Percentiles rank a stretch among this genome's conserved stretches.
Conservation (phyloP, 2,888 invertebrate species). For the Epinotia brunnichana region DNA sequence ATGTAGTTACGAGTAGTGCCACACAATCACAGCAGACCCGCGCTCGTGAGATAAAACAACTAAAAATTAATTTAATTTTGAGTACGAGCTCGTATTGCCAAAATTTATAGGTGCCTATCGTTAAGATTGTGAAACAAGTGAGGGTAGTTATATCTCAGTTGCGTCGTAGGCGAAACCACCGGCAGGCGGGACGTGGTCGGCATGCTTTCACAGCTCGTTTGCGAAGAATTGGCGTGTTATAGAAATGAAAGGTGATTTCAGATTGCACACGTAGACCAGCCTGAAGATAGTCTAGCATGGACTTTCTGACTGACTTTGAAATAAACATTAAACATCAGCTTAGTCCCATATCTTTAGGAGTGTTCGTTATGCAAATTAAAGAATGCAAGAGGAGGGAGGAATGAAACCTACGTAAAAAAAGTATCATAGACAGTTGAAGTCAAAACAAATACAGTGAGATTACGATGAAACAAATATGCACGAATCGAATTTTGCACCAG, state of each 20-base stretch:
- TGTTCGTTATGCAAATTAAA: no score
- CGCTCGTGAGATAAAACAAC: no score
- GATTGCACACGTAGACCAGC: slow-evolving; percentile 68
- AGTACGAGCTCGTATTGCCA: no score
- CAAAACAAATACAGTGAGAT: neutral
- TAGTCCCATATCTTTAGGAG: neutral
- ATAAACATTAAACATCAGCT: no score
- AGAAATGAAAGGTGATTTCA: slow-evolving; percentile 61
- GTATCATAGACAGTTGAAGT: neutral
- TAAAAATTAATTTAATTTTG: no score
- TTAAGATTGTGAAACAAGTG: slow-evolving; percentile 3
- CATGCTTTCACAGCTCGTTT: slow-evolving; percentile 66
- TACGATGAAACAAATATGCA: neutral
- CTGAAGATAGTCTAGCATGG: slow-evolving; percentile 55
- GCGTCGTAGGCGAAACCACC: neutral
- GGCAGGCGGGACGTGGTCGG: slow-evolving; percentile 62
- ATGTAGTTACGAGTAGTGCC: neutral
- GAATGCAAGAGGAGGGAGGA: neutral
- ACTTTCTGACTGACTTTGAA: slow-evolving; percentile 46
- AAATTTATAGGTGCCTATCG: no score
- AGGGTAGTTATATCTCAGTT: slow-evolving; percentile 11
- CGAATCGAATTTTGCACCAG: neutral
- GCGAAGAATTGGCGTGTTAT: slow-evolving; percentile 63
- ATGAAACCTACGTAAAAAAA: neutral
- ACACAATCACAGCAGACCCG: no score